Evolutionary conservation across 2,888 invertebrate genomes (phyloP).

Genomic region (Plemyria rubiginata): DNA sequence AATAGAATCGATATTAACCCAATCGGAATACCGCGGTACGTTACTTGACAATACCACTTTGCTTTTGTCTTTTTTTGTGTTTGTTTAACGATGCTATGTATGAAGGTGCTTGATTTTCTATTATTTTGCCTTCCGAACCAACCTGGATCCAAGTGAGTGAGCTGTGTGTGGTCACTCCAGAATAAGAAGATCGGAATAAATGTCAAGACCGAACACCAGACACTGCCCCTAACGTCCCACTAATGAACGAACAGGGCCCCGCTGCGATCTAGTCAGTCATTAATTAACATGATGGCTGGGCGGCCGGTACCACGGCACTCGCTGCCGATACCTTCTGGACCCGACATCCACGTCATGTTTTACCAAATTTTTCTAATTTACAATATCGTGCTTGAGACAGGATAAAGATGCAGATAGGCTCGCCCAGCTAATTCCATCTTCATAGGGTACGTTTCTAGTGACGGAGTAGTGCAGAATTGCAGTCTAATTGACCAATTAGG

Average conservation of each 20-base stretch:
- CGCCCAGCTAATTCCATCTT: too few species aligned
- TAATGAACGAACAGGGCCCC: conserved; percentile 15
- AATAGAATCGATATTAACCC: conserved; percentile 37
- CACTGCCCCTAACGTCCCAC: background rate
- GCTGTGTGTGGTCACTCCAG: too few species aligned
- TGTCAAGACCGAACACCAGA: too few species aligned
- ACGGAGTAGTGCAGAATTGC: too few species aligned
- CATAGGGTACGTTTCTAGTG: too few species aligned
- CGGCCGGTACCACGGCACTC: background rate
- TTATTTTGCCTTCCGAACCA: background rate
- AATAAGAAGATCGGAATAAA: too few species aligned
- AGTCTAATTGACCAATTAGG: too few species aligned
- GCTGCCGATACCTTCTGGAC: background rate
- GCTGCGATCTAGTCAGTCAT: conserved; percentile 14
- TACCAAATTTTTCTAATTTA: background rate
- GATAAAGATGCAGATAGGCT: too few species aligned
- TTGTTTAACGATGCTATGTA: background rate
- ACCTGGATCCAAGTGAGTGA: too few species aligned
- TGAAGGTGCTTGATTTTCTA: background rate
- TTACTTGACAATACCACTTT: conserved; percentile 15
- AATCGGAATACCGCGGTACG: conserved; percentile 23
- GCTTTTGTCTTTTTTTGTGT: conserved; percentile 8
- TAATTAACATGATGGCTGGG: conserved; percentile 11
- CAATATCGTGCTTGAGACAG: too few species aligned
- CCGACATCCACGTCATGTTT: background rate